Conservation (phyloP, 2,113 vertebrate genomes). For the Siniperca chuatsi region DNA sequence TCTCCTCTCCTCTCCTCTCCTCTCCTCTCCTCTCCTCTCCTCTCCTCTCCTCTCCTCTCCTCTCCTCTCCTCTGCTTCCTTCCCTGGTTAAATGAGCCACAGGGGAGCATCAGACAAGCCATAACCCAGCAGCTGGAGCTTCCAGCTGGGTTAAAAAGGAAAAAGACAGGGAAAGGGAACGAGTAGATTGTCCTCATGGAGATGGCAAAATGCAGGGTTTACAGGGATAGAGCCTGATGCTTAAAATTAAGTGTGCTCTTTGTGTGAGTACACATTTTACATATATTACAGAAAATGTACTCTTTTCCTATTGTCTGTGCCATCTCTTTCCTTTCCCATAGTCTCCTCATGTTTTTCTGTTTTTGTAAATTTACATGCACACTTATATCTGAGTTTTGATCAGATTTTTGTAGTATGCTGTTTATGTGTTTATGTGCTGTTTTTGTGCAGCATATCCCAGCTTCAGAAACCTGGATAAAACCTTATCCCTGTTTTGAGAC, state of each 20-base stretch:
- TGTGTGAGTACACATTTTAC: slow-evolving; percentile 17
- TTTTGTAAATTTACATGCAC: not conserved
- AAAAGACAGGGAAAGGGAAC: slow-evolving; percentile 22
- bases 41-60: slow-evolving; percentile 22
- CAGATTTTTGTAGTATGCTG: not conserved
- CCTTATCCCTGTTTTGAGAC: not conserved
- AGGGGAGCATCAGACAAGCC: slow-evolving; percentile 72
- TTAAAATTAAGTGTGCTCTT: slow-evolving; percentile 42
- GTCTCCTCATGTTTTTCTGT: not conserved
- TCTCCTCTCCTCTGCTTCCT: slow-evolving; percentile 32
- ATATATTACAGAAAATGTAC: not conserved
- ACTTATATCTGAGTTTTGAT: not conserved
- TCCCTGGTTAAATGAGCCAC: slow-evolving; percentile 79
- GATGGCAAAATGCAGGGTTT: slow-evolving; percentile 27
- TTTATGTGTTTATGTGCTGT: not conserved
- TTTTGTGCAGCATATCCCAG: not conserved
- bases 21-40: slow-evolving; percentile 25
- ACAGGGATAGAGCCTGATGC: slow-evolving; percentile 22
- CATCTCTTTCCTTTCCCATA: not conserved
- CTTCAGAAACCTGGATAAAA: not conserved
- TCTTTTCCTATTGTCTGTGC: not conserved
- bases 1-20: slow-evolving; percentile 26
- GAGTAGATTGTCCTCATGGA: slow-evolving; percentile 45
- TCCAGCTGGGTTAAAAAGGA: slow-evolving; percentile 74
- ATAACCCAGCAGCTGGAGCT: slow-evolving; percentile 76